Base-by-base conservation (phyloP, 2,888 invertebrate genomes). In the Trichogramma evanescens region DNA sequence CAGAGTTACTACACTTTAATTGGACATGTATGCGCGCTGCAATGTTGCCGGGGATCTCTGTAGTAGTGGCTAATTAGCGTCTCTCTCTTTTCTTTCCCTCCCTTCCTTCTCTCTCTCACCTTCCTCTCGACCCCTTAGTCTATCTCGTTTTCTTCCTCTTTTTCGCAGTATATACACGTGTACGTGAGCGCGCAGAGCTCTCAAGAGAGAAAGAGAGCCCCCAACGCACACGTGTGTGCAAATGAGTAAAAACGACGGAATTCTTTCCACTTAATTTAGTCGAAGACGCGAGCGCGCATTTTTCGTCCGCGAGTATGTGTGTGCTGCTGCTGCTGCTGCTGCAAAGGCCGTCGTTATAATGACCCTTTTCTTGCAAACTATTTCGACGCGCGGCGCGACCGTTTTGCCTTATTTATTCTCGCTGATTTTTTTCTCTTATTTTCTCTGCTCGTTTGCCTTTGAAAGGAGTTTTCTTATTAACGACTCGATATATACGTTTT, bases 1-100 rank as follows among this genome's bases (percentile, higher is more conserved):
- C 67, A 70, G 70, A 72, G 69, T 72, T 72, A 71, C 71, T 69
- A 70, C 69, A 68, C 69, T 69, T 72, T 72, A 71, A 73, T 72
- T 72, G 72, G 71, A 72, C 72, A 70, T 71, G 70, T 69, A 68
- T 70, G 71, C 65, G 67, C 66, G 68, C 63, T 66, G 54, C 45
- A 60, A 10, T 40, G 7, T 52, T 50, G 53, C 63, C 50, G 54
- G 61, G 60, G 56, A 63, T 64, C 56, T 59, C 65, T 64, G 62
- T 65, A 62, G 64, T 48, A 51, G 65, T 61, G 65, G 64, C 66
- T 70, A 70, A 70, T 70, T 70, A 70, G 65, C 66, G 63, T 65
- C 60, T 66, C 65, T 8, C 13, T 5, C 51, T 57, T 56, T 26
- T 45, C 58, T 44, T 53, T 53, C 13, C 54, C 48, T 50, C 43